A percentile compares a stretch with the other conserved stretches of the same genome.
Evolutionary conservation across 2,797 vertebrate species (phyloP).

Genomic region (Orientallactaga sibirica): DNA sequence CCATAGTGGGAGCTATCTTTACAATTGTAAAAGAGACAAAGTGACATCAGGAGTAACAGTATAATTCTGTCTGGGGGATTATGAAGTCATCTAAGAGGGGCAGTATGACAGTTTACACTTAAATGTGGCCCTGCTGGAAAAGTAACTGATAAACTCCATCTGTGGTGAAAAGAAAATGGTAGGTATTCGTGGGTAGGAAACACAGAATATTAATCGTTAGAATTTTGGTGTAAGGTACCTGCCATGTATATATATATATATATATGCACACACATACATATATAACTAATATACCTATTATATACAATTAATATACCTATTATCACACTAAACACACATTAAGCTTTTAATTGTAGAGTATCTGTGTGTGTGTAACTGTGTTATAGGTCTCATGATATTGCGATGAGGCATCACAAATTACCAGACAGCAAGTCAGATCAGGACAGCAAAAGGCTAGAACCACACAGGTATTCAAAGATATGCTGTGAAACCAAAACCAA

Average conservation of each 20-base stretch:
- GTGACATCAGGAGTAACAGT: not conserved
- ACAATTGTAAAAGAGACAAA: not conserved
- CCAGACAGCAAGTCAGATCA: slow-evolving; percentile 21
- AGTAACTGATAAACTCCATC: not conserved
- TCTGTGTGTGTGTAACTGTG: not conserved
- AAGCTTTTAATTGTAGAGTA: not conserved
- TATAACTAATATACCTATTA: not conserved
- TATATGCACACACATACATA: no score
- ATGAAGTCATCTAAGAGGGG: not conserved
- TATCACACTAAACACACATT: not conserved
- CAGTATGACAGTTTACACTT: not conserved
- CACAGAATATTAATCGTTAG: not conserved
- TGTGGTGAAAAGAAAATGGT: not conserved
- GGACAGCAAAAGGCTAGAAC: not conserved
- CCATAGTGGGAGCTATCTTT: not conserved
- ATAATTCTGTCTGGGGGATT: not conserved
- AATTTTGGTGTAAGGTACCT: not conserved
- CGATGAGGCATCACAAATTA: slow-evolving; percentile 10
- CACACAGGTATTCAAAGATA: not conserved
- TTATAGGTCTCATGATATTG: not conserved
- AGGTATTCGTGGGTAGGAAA: not conserved
- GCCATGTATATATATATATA: no score
- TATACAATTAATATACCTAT: not conserved
- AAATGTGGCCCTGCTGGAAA: not conserved
- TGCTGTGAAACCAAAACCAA: not conserved